phyloP scores from a whole-genome alignment of 2,888 invertebrate species.

The Tenthredo distinguenda region DNA sequence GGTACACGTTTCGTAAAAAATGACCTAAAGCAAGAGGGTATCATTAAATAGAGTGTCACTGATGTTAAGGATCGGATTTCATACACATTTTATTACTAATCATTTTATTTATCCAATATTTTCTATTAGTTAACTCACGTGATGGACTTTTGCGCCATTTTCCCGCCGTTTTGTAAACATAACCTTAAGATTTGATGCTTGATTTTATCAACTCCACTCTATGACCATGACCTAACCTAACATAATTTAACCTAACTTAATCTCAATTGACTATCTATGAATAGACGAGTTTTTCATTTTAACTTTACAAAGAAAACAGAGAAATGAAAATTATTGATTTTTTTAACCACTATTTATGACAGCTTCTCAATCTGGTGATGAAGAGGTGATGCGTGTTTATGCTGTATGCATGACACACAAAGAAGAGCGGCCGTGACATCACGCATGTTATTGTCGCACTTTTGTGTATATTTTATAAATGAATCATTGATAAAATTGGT shows the following conservation, averaged over 20 bases:
- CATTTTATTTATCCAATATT: constrained; percentile 1
- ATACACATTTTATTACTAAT: constrained; percentile 13
- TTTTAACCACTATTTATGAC: neutral
- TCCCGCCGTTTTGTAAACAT: constrained; percentile 61
- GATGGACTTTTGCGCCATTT: constrained; percentile 71
- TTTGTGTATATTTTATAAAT: neutral
- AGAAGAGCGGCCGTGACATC: neutral
- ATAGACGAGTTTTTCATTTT: neutral
- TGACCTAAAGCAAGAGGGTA: constrained; percentile 69
- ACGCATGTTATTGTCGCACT: neutral
- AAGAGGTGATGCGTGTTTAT: neutral
- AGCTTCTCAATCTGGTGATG: neutral
- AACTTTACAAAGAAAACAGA: neutral
- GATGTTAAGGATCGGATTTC: neutral
- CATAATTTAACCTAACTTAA: constrained; percentile 7
- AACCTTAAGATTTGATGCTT: constrained; percentile 7
- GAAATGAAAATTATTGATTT: neutral
- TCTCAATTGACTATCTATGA: neutral
- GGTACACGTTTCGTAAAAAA: constrained; percentile 75
- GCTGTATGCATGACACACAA: neutral
- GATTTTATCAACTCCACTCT: neutral
- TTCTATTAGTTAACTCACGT: constrained; percentile 64
- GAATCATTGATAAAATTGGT: neutral
- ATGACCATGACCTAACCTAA: constrained; percentile 18
- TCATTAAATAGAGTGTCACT: constrained; percentile 22